phyloP scores from a whole-genome alignment of 2,888 invertebrate species.

The Tachina grossa region DNA sequence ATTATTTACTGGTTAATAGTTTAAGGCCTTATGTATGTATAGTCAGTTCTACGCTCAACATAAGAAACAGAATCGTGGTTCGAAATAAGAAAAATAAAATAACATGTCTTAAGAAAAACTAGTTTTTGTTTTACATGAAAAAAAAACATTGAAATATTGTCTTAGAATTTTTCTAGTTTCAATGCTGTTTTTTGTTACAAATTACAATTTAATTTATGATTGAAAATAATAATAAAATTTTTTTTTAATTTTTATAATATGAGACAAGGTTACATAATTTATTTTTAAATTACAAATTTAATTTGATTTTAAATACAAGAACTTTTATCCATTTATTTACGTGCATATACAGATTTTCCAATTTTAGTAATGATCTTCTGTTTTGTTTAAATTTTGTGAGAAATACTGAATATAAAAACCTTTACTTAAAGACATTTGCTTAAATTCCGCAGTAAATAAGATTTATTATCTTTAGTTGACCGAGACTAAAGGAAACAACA shows the following conservation, averaged over 20 bases:
- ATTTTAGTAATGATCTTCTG: not conserved
- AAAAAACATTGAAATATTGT: not conserved
- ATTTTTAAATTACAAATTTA: not conserved
- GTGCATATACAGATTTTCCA: too few species aligned
- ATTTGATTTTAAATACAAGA: slow-evolving; percentile 41
- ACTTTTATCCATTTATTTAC: slow-evolving; percentile 5
- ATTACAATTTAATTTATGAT: slow-evolving; percentile 35
- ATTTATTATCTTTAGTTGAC: not conserved
- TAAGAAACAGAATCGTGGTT: slow-evolving; percentile 36
- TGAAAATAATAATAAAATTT: not conserved
- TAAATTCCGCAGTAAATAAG: not conserved
- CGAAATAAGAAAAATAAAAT: not conserved
- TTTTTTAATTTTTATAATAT: slow-evolving; percentile 15
- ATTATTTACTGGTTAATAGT: slow-evolving; percentile 18
- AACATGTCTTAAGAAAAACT: slow-evolving; percentile 34
- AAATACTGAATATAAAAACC: not conserved
- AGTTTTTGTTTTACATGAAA: slow-evolving; percentile 7
- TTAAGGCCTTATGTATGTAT: not conserved
- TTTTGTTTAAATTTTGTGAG: slow-evolving; percentile 1
- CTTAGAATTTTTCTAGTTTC: slow-evolving; percentile 40
- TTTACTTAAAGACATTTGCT: not conserved
- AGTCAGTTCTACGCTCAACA: not conserved
- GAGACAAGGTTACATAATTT: slow-evolving; percentile 45
- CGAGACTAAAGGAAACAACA: not conserved
- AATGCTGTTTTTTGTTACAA: slow-evolving; percentile 18